Evolutionary conservation across 2,113 vertebrate genomes (phyloP).

Genomic region (Leptocoma aspasia): DNA sequence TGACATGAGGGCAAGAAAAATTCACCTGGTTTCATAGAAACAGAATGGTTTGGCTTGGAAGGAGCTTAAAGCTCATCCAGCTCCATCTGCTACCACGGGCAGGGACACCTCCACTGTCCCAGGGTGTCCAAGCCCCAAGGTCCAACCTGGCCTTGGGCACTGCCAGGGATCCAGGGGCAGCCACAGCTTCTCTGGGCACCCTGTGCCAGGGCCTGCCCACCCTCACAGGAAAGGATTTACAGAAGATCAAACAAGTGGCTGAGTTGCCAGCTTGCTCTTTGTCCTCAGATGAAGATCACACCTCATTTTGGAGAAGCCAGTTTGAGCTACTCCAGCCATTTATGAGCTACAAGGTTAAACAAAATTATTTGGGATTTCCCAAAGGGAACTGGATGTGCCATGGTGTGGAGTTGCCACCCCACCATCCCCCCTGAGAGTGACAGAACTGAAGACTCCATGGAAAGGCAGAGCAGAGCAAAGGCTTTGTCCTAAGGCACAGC

Average conservation of each 20-base stretch:
- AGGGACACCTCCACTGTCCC: background rate
- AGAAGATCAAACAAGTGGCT: background rate
- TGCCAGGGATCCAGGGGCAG: background rate
- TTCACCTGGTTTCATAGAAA: background rate
- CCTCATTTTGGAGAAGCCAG: background rate
- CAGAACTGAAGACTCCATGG: background rate
- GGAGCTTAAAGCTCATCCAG: fast-evolving
- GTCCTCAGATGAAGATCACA: background rate
- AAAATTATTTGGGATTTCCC: background rate
- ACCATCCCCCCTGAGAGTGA: fast-evolving
- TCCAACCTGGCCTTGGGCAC: background rate
- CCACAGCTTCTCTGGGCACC: background rate
- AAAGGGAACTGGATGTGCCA: background rate
- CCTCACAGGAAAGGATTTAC: background rate
- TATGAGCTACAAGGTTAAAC: background rate
- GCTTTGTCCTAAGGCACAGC: background rate
- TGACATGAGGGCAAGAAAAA: fast-evolving
- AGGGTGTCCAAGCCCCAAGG: fast-evolving
- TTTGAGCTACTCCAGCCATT: background rate
- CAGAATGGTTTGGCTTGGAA: background rate
- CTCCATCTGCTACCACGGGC: fast-evolving
- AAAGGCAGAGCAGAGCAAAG: background rate
- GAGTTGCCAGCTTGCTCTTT: background rate
- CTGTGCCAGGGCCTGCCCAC: background rate
- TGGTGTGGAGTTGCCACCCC: background rate